Percentiles rank a stretch among this genome's conserved stretches.
phyloP scores from a whole-genome alignment of 2,797 vertebrate species.

The Heterohyrax brucei region DNA sequence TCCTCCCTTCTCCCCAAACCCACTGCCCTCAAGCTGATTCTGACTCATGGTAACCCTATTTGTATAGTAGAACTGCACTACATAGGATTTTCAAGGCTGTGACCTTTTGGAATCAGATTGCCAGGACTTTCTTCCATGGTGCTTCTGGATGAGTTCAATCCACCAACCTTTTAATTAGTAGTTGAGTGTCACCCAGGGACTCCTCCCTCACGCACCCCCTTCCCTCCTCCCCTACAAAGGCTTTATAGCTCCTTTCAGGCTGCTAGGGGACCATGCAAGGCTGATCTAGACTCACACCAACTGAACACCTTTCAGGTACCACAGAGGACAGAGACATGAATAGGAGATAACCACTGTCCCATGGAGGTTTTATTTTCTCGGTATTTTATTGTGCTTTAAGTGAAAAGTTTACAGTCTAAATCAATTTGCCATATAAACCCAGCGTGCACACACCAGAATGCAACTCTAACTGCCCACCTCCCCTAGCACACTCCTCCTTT shows the following conservation, averaged over 20 bases:
- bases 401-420: too few species aligned
- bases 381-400: too few species aligned
- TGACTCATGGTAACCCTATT: neutral
- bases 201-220: neutral
- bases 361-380: fast-evolving
- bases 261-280: neutral
- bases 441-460: too few species aligned
- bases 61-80: neutral
- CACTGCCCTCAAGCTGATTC: neutral
- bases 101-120: neutral
- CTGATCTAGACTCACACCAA: neutral
- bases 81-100: neutral
- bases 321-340: neutral
- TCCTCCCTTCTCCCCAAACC: neutral
- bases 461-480: too few species aligned
- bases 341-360: neutral
- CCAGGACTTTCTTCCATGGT: neutral
- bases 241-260: neutral
- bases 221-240: neutral
- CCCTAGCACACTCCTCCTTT: too few species aligned
- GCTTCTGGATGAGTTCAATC: neutral
- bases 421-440: too few species aligned
- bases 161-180: neutral
- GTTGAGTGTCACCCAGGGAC: neutral
- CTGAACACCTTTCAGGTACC: neutral